These are phyloP conservation scores for Malacoctenus gilli DNA, from an alignment of 2,797 vertebrate genomes.

Conservation along the genomic window DNA sequence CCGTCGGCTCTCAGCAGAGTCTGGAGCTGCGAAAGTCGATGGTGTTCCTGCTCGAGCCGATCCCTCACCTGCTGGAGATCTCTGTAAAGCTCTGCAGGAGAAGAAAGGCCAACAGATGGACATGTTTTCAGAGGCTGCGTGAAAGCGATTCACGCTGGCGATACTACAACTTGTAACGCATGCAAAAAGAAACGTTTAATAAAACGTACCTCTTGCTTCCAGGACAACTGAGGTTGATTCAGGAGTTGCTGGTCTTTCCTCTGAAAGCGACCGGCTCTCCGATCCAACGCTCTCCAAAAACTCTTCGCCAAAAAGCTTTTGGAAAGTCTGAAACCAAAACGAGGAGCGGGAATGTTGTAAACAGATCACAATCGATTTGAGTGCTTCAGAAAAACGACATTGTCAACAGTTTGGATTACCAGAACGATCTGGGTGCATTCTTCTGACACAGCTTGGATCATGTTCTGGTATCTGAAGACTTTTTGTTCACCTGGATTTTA, in stretches of 20 bases:
- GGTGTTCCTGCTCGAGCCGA: constrained; percentile 81
- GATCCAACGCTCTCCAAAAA: constrained; percentile 61
- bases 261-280: constrained; percentile 30
- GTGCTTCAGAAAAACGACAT: not conserved
- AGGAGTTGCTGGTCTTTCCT: constrained; percentile 63
- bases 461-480: constrained; percentile 74
- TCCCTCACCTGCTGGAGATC: constrained; percentile 79
- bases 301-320: constrained; percentile 67
- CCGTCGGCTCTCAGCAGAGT: constrained; percentile 70
- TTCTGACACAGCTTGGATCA: constrained; percentile 81
- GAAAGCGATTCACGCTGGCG: not conserved
- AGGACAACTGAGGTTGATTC: constrained; percentile 66
- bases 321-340: constrained; percentile 73
- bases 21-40: constrained; percentile 79
- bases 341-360: not conserved
- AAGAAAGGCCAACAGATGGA: not conserved
- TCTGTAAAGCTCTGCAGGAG: constrained; percentile 75
- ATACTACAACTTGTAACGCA: no score
- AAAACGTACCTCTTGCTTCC: constrained; percentile 79
- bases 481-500: constrained; percentile 72
- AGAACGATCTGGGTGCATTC: constrained; percentile 84
- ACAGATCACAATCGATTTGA: not conserved
- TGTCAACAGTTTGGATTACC: constrained; percentile 70
- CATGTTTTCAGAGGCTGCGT: not conserved
- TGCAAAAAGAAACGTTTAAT: not conserved